Conservation (phyloP, 1,140 invertebrate genomes). For the Drosophila prosaltans region DNA sequence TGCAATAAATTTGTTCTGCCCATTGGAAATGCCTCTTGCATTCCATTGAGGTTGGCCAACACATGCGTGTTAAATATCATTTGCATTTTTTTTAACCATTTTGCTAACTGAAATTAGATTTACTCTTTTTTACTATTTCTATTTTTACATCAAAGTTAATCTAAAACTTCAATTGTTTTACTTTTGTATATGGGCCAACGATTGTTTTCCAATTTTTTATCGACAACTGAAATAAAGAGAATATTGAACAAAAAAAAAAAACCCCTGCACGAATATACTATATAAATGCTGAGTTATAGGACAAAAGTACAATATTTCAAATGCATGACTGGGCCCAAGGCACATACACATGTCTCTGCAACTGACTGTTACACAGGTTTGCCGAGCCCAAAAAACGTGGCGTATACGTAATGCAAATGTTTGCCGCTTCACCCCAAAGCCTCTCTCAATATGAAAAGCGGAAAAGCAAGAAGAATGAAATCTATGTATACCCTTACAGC, state of each 20-base stretch:
- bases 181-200: no score
- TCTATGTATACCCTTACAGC: not conserved
- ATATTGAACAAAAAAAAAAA: slow-evolving; percentile 58
- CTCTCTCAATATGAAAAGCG: slow-evolving; percentile 12
- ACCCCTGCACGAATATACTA: slow-evolving; percentile 46
- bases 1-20: slow-evolving; percentile 54
- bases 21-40: no score
- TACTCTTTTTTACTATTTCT: not conserved
- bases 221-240: not conserved
- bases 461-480: no score
- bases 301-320: slow-evolving; percentile 69
- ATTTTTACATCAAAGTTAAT: not conserved
- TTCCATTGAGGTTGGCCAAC: no score
- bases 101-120: not conserved
- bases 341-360: slow-evolving; percentile 34
- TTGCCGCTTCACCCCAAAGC: slow-evolving; percentile 18
- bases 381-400: slow-evolving; percentile 13
- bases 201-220: slow-evolving; percentile 10
- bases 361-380: slow-evolving; percentile 36
- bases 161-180: slow-evolving; percentile 49
- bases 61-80: not conserved
- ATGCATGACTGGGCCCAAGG: slow-evolving; percentile 37
- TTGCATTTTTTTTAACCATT: not conserved
- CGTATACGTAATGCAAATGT: slow-evolving; percentile 65
- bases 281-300: slow-evolving; percentile 73